Conservation (phyloP, 2,797 vertebrate species). For the Sparus aurata region DNA sequence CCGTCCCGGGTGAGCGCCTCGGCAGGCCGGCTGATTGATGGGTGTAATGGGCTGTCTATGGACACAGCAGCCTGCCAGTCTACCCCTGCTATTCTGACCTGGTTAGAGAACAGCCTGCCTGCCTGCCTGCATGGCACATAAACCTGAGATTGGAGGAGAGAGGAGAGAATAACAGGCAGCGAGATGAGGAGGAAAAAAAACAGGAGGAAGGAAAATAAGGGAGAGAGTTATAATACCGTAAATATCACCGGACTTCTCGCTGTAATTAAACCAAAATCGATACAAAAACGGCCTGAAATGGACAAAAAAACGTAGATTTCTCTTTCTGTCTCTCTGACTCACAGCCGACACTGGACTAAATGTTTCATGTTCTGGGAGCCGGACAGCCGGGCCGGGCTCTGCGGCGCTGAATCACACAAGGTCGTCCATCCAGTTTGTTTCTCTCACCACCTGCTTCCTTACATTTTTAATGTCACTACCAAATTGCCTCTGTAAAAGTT, state of each 20-base stretch:
- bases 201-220: no score
- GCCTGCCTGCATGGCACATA: slow-evolving; percentile 32
- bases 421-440: neutral
- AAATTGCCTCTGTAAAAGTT: no score
- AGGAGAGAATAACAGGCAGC: neutral
- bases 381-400: slow-evolving; percentile 7
- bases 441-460: neutral
- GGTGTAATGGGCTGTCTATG: slow-evolving; percentile 61
- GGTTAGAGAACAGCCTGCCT: slow-evolving; percentile 42
- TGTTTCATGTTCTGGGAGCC: slow-evolving; percentile 29
- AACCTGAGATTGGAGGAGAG: slow-evolving; percentile 11
- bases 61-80: slow-evolving; percentile 42
- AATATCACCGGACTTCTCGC: neutral
- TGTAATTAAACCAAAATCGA: neutral
- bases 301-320: neutral
- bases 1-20: slow-evolving; percentile 43
- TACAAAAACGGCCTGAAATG: neutral
- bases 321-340: neutral
- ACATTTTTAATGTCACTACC: neutral
- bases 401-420: neutral
- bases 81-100: slow-evolving; percentile 42
- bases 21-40: slow-evolving; percentile 61
- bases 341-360: neutral
- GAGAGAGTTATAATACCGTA: no score
- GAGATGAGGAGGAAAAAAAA: neutral